Evolutionary conservation across 2,113 vertebrate genomes (phyloP).

Genomic region (Ochotona princeps): DNA sequence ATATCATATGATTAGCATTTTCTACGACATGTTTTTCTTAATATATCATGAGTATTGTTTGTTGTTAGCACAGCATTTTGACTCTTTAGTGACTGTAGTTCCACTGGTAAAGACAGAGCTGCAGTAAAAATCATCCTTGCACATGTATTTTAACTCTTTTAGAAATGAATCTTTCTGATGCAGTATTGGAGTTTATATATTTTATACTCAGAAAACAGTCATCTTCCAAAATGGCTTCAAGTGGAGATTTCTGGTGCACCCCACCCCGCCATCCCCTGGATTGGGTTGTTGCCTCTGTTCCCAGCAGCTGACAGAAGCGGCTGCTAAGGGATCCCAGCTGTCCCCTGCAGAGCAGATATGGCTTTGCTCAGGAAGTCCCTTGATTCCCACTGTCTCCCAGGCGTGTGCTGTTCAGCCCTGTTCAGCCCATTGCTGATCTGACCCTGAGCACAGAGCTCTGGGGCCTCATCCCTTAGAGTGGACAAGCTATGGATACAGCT

Average conservation of each 20-base stretch:
- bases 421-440: not conserved
- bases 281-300: not conserved
- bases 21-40: not conserved
- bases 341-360: too few species aligned
- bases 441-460: not conserved
- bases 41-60: not conserved
- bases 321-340: not conserved
- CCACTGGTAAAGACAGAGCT: not conserved
- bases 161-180: not conserved
- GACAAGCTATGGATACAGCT: not conserved
- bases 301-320: not conserved
- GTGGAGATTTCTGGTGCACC: not conserved
- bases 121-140: not conserved
- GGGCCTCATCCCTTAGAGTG: not conserved
- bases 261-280: too few species aligned
- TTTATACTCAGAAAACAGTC: slow-evolving; percentile 6
- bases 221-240: not conserved
- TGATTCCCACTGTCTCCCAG: not conserved
- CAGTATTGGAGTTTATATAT: not conserved
- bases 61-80: not conserved
- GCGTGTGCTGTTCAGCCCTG: not conserved
- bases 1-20: not conserved
- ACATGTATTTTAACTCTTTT: not conserved
- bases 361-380: not conserved
- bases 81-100: not conserved